Percentiles rank a stretch among this genome's conserved stretches.
Conservation (phyloP, 2,113 vertebrate genomes). For the Dipodomys spectabilis region DNA sequence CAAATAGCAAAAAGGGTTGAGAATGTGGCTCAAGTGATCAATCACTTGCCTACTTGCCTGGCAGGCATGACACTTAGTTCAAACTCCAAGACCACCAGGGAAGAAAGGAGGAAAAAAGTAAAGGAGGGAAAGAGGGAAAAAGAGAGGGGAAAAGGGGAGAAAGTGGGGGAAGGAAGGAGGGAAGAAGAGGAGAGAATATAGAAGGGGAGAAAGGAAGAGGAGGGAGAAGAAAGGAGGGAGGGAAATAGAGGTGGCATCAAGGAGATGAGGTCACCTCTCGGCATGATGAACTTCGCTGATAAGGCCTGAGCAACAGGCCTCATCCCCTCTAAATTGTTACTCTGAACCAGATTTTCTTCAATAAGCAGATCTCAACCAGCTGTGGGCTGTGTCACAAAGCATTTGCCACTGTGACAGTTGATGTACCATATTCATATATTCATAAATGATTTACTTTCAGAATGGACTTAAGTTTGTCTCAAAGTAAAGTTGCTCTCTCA, state of each 20-base stretch:
- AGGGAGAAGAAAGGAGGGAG: neutral
- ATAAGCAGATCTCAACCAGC: constrained; percentile 1
- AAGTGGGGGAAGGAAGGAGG: too few species aligned
- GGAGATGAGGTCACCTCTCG: neutral
- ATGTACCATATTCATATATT: neutral
- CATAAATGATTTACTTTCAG: neutral
- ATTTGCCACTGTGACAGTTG: neutral
- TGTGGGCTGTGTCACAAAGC: neutral
- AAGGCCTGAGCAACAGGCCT: neutral
- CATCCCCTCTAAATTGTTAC: accelerated
- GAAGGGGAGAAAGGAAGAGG: neutral
- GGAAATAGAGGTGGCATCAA: neutral
- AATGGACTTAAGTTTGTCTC: neutral
- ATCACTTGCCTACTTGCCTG: too few species aligned
- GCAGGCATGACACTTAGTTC: too few species aligned
- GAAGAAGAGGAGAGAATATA: neutral
- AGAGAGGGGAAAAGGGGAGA: neutral
- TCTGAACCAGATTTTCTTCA: neutral
- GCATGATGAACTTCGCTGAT: neutral
- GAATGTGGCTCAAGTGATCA: too few species aligned
- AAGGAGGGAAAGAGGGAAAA: neutral
- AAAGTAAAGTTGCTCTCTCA: neutral
- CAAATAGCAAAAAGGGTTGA: too few species aligned
- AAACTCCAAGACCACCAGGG: neutral
- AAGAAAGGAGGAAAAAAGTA: neutral